Conservation (phyloP, 2,113 vertebrate species). For the Lepisosteus osseus region DNA sequence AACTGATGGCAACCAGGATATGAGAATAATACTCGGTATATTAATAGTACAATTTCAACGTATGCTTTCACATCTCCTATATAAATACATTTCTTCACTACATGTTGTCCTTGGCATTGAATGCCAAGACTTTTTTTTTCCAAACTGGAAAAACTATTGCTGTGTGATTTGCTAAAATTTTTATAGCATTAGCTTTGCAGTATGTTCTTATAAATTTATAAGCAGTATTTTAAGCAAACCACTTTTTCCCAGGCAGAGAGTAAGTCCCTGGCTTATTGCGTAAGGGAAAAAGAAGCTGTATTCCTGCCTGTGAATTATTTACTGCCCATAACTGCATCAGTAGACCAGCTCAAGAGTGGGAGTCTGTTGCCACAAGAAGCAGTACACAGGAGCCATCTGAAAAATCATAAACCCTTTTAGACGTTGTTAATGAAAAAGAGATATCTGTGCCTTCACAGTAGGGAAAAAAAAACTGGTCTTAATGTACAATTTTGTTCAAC, state of each 20-base stretch:
- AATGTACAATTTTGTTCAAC: not conserved
- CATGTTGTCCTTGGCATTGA: slow-evolving; percentile 12
- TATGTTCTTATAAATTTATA: slow-evolving; percentile 70
- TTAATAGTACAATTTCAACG: slow-evolving; percentile 12
- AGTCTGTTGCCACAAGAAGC: not conserved
- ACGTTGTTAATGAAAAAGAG: slow-evolving; percentile 11
- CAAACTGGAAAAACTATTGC: slow-evolving; percentile 32
- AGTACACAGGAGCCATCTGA: slow-evolving; percentile 1
- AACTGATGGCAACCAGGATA: slow-evolving; percentile 31
- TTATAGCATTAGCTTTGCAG: slow-evolving; percentile 61
- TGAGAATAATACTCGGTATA: slow-evolving; percentile 36
- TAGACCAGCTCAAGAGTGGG: not conserved
- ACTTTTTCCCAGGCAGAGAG: slow-evolving; percentile 24
- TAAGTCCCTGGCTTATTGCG: slow-evolving; percentile 50
- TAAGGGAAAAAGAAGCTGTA: slow-evolving; percentile 49
- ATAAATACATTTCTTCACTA: slow-evolving; percentile 41
- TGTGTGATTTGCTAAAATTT: slow-evolving; percentile 49
- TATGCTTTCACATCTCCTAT: slow-evolving; percentile 25
- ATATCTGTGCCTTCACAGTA: not conserved
- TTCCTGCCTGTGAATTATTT: slow-evolving; percentile 63
- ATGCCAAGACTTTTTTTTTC: slow-evolving; percentile 10
- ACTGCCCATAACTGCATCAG: slow-evolving; percentile 37
- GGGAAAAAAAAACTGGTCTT: not conserved
- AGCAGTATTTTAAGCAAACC: slow-evolving; percentile 53
- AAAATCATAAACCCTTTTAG: slow-evolving; percentile 14